A percentile compares a stretch with the other conserved stretches of the same genome.
phyloP scores from a whole-genome alignment of 2,888 invertebrate species.

The Enoplolaimus lenunculus region DNA sequence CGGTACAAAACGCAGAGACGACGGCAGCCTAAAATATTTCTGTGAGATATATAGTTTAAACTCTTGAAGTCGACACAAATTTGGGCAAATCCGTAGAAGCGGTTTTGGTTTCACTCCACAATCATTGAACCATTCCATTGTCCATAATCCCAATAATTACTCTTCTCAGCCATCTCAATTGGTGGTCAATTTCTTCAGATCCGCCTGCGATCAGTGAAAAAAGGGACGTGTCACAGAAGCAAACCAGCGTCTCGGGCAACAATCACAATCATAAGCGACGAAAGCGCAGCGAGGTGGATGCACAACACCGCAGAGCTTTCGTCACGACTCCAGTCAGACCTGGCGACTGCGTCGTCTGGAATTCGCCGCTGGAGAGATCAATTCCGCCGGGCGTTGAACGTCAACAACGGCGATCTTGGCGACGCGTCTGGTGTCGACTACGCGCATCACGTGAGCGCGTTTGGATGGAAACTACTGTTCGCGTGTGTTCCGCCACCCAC shows the following conservation, averaged over 20 bases:
- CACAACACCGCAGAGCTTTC: not conserved
- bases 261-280: constrained; percentile 12
- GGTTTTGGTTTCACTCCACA: too few species aligned
- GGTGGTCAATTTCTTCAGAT: too few species aligned
- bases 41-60: too few species aligned
- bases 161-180: too few species aligned
- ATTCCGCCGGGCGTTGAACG: constrained; percentile 49
- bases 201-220: not conserved
- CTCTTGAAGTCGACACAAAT: too few species aligned
- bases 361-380: constrained; percentile 29
- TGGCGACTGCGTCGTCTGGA: not conserved
- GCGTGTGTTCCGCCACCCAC: constrained; percentile 47
- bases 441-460: constrained; percentile 49
- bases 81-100: too few species aligned
- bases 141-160: too few species aligned
- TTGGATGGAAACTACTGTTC: constrained; percentile 50
- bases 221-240: not conserved
- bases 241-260: not conserved
- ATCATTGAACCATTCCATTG: too few species aligned
- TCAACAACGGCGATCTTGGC: constrained; percentile 51
- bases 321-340: not conserved
- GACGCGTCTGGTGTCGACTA: constrained; percentile 47
- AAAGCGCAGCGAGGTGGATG: constrained; percentile 3
- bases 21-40: too few species aligned
- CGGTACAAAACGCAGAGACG: too few species aligned